Evolutionary conservation across 2,888 invertebrate genomes (phyloP), one percentile per base, ranked within the genome.

Genomic region (Tanypteryx hageni): DNA sequence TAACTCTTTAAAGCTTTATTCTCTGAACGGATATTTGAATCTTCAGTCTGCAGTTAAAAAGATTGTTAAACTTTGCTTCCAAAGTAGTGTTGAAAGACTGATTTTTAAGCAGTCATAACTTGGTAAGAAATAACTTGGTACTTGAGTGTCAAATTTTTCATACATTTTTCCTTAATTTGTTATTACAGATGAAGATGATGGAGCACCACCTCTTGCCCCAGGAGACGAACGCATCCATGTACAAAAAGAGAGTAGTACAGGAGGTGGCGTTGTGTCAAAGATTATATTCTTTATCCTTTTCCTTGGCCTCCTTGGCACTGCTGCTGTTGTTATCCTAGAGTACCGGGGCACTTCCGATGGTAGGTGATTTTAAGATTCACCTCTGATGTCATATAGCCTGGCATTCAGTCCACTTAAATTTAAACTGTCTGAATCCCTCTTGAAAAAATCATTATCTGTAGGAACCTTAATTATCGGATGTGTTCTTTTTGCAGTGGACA

Each of bases 241-340:
- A 22, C 89, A 89, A 64, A 89, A 64, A n/a, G 89, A 89, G 44
- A 64, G 61, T 27, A 89, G 64, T n/a, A 18, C n/a, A 27, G 89
- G 89, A 11, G 89, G 89, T n/a, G 89, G 89, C 13, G 89, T 89
- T 2, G 44, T 89, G n/a, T 61, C 89, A 2, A 89, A 89, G 89
- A 44, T 89, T 18, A 89, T 89, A 18, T 89, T 89, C 56, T 89
- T 89, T 64, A 68, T 89, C 89, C 89, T 89, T n/a, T 89, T 89
- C 64, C 89, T 89, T 68, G 89, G 89, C 44, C 89, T 89, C 44
- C 44, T 89, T 16, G 89, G 89, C 27, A 89, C 89, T 18, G 89
- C 89, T 44, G 89, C 89, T 56, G 44, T 89, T 18, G 89, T 89
- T 18, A 68, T 89, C 44, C n/a, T 89, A n/a, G 89, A 89, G 18